phyloP scores from a whole-genome alignment of 35 echinoderm and acorn worm species.

The Heliocidaris tuberculata region DNA sequence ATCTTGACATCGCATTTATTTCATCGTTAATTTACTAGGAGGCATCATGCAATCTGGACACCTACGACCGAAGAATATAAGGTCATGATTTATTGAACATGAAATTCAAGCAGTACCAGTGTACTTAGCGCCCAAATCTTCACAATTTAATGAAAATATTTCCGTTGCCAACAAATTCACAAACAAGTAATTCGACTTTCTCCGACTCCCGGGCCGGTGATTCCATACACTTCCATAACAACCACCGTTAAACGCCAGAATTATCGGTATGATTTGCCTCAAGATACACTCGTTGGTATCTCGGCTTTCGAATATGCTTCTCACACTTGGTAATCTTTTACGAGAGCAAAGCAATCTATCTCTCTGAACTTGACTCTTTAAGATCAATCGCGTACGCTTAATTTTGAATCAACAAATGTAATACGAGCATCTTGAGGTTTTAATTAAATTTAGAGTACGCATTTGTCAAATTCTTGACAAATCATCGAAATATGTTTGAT shows the following conservation, averaged over 20 bases:
- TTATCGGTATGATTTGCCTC: background rate
- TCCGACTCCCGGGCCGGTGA: background rate
- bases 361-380: conserved; percentile 14
- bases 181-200: background rate
- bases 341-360: background rate
- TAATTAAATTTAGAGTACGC: conserved; percentile 26
- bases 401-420: conserved; percentile 43
- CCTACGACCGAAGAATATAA: background rate
- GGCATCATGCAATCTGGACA: background rate
- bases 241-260: background rate
- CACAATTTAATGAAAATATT: conserved; percentile 18
- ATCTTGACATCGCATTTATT: background rate
- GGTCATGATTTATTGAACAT: background rate
- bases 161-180: background rate
- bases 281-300: background rate
- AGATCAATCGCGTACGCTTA: conserved; percentile 39
- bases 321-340: conserved; percentile 22
- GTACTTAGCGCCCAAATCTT: background rate
- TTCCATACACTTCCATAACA: background rate
- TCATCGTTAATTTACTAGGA: background rate
- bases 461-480: conserved; percentile 28
- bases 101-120: background rate
- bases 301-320: background rate
- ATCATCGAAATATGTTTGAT: background rate
- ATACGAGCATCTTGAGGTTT: conserved; percentile 21